Evolutionary conservation across 2,113 vertebrate genomes (phyloP).

Genomic region (Scalopus aquaticus): DNA sequence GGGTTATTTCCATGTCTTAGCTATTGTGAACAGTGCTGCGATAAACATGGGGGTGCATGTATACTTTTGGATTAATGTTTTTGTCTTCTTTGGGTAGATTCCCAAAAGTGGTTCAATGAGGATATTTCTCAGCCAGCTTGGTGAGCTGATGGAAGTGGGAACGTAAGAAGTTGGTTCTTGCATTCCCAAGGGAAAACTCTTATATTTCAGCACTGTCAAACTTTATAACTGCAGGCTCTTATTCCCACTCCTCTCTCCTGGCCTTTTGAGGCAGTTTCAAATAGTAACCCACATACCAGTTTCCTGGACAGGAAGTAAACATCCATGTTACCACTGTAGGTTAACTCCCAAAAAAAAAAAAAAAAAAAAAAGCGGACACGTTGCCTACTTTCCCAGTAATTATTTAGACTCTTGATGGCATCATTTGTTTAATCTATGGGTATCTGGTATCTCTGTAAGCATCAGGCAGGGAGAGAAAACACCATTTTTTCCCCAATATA

Average conservation of each 20-base stretch:
- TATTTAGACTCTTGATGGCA: neutral
- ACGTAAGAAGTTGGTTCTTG: too few species aligned
- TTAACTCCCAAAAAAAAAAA: neutral
- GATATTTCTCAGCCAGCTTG: too few species aligned
- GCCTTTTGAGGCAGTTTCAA: neutral
- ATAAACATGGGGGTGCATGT: too few species aligned
- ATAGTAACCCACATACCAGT: neutral
- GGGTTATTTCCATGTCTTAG: too few species aligned
- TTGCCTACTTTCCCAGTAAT: neutral
- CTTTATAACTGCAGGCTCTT: neutral
- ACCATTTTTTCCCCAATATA: neutral
- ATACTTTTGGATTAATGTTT: too few species aligned
- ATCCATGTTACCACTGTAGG: neutral
- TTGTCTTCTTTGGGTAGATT: too few species aligned
- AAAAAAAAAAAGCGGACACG: neutral
- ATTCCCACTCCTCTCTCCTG: neutral
- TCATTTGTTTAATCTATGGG: neutral
- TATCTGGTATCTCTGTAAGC: neutral
- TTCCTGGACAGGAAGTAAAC: neutral
- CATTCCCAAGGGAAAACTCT: neutral
- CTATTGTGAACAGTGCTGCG: too few species aligned
- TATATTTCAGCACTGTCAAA: neutral
- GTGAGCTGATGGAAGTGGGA: too few species aligned
- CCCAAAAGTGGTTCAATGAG: too few species aligned
- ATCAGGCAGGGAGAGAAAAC: neutral